phyloP scores from a whole-genome alignment of 30 jellyfish, hydroid and myxozoan genomes.

The Mastigias papua region DNA sequence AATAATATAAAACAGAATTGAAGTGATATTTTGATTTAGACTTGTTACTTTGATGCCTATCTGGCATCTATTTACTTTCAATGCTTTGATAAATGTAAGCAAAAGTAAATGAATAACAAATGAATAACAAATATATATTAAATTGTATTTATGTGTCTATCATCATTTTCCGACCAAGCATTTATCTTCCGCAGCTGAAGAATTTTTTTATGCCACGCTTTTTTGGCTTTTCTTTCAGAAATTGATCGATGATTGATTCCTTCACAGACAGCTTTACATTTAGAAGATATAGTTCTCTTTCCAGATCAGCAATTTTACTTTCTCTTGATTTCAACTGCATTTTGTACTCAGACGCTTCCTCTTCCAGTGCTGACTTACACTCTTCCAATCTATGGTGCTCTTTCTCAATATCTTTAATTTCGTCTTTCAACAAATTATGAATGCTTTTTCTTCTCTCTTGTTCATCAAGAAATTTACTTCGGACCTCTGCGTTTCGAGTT shows the following conservation, averaged over 20 bases:
- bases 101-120: not conserved
- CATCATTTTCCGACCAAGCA: not conserved
- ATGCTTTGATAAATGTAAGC: no score
- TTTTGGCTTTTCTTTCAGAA: not conserved
- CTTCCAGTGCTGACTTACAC: not conserved
- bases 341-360: not conserved
- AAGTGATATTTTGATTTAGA: no score
- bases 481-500: not conserved
- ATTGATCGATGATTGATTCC: not conserved
- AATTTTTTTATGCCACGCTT: not conserved
- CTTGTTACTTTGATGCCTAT: no score
- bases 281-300: not conserved
- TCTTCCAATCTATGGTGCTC: not conserved
- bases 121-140: not conserved
- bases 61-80: no score
- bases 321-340: not conserved
- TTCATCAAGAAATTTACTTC: not conserved
- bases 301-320: not conserved
- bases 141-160: not conserved
- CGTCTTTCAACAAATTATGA: not conserved
- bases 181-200: not conserved
- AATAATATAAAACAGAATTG: no score
- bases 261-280: not conserved
- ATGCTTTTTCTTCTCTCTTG: not conserved
- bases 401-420: not conserved